Evolutionary conservation across 2,797 vertebrate genomes (phyloP), one percentile per base, ranked within the genome.

Genomic region (Crenuchus spilurus): DNA sequence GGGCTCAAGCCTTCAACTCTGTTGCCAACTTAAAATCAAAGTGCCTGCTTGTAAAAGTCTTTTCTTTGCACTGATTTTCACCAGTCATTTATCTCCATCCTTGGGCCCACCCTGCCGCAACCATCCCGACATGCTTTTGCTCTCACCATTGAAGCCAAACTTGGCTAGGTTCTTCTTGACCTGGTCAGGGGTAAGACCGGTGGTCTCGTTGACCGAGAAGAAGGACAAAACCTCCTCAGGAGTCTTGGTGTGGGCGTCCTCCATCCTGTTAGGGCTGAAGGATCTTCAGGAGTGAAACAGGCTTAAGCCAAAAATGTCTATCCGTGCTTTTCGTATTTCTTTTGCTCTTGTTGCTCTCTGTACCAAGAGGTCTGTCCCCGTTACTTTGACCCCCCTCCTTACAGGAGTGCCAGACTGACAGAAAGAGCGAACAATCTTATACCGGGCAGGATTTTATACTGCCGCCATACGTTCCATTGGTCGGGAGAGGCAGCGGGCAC

Each of bases 141-240:
- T 85, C 95, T 94, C 87, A 97, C 95, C 95, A 85, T 97, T 97
- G 87, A 2, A 80, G 87, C 95, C 95, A 1, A 85, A 95, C 85
- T 96, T 97, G 1, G 92, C 94, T 84, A 94, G 83, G 87, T 92
- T 92, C 88, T 90, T 94, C 91, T 96, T 96, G 88, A 96, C 91
- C 86, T 95, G 94, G 54, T 97, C 95, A 0, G 88, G 91, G 42
- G 80, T 58, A 64, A 97, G 92, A 62, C 96, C 96, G 0, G 74
- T 77, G 41, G 68, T 78, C 86, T 96, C 93, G 0, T 81, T 95
- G 82, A 95, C 95, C 33, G 93, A 90, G 78, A 96, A 97, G 91
- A 88, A 88, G 70, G 92, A 37, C 86, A 96, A 78, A 84, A 93
- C 94, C 69, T 97, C 95, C 63, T 89, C 88, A 52, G 88, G 62